These are phyloP conservation scores for Leistus spinibarbis DNA, from an alignment of 2,888 invertebrate genomes.

Conservation along the genomic window DNA sequence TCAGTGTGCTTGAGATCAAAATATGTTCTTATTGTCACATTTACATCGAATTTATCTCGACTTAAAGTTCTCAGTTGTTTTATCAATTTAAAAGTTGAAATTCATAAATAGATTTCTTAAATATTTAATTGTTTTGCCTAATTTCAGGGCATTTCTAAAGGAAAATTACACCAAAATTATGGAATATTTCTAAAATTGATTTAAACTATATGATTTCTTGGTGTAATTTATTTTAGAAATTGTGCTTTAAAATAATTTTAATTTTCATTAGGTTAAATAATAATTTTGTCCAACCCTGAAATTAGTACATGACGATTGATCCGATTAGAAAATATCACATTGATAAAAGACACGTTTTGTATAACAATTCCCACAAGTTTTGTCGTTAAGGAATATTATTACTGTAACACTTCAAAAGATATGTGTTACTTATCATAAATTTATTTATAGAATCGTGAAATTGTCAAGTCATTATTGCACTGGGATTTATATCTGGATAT, in stretches of 20 bases:
- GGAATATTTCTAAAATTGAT: too few species aligned
- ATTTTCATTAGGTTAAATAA: not conserved
- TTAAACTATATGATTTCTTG: too few species aligned
- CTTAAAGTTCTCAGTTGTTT: too few species aligned
- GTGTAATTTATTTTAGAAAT: too few species aligned
- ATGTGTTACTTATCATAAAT: not conserved
- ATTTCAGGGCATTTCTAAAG: not conserved
- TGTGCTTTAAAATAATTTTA: not conserved
- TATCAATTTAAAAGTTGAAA: not conserved
- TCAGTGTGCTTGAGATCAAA: not conserved
- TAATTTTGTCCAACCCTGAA: not conserved
- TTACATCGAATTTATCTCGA: not conserved
- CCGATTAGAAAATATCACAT: not conserved
- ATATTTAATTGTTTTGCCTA: not conserved
- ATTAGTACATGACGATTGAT: not conserved
- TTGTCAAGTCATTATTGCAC: constrained; percentile 25
- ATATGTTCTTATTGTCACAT: not conserved
- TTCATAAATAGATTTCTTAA: not conserved
- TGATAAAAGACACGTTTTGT: not conserved
- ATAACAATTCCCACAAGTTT: not conserved
- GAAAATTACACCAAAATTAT: too few species aligned
- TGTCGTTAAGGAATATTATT: not conserved
- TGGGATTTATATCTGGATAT: not conserved
- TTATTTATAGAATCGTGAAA: not conserved
- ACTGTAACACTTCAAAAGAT: not conserved